Conservation (phyloP, 2,888 invertebrate genomes). For the Cremastinae sp. region DNA sequence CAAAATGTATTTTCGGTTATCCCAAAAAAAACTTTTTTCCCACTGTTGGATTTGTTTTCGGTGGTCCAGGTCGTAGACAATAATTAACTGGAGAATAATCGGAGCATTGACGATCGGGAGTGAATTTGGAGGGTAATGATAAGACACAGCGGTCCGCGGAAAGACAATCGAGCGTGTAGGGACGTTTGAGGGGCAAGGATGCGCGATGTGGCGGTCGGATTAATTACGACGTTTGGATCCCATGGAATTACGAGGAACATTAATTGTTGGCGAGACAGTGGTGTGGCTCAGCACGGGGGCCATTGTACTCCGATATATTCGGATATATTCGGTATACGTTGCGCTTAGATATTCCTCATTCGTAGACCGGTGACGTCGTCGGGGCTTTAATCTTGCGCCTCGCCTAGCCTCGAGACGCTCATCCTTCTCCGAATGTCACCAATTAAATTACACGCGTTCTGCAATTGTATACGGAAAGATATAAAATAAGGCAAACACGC, state of each 20-base stretch:
- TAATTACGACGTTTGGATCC: conserved; percentile 36
- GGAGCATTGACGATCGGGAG: background rate
- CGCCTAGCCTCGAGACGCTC: conserved; percentile 2
- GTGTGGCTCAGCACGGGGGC: conserved; percentile 1
- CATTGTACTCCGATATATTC: background rate
- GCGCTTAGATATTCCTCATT: conserved; percentile 31
- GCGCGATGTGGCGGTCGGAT: conserved; percentile 14
- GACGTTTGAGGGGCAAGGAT: conserved; percentile 14
- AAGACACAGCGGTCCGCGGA: background rate
- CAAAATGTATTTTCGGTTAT: no score
- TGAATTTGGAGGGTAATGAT: conserved; percentile 11
- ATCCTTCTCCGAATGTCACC: conserved; percentile 33
- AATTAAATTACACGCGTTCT: conserved; percentile 51
- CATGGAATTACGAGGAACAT: conserved; percentile 28
- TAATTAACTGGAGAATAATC: no score
- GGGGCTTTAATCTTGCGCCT: conserved; percentile 36
- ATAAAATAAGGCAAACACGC: background rate
- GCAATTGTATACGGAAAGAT: background rate
- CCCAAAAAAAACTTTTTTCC: no score
- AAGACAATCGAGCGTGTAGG: conserved; percentile 3
- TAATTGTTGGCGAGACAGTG: conserved; percentile 37
- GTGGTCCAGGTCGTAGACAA: no score
- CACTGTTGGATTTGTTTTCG: no score
- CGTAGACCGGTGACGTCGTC: conserved; percentile 24
- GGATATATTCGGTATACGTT: conserved; percentile 5